A percentile compares a stretch with the other conserved stretches of the same genome.
These are phyloP conservation scores for Dendrocincla fuliginosa DNA, from an alignment of 2,797 vertebrate species.

Conservation along the genomic window DNA sequence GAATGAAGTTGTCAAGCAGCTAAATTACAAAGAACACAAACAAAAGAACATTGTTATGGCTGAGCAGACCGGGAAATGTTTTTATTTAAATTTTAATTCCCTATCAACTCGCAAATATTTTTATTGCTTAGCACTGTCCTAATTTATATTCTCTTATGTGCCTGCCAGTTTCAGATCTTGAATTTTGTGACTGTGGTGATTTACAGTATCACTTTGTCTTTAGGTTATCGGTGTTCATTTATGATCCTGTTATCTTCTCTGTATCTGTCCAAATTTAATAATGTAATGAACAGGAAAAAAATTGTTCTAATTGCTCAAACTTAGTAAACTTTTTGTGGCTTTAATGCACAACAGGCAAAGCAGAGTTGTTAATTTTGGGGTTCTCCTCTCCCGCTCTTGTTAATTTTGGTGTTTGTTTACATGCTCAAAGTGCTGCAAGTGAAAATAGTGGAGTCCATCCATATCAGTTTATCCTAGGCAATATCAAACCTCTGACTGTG, in stretches of 20 bases:
- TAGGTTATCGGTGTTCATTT: background rate
- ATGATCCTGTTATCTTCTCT: background rate
- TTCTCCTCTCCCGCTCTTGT: background rate
- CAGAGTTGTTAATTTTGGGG: background rate
- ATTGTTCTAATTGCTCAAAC: background rate
- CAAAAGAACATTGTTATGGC: background rate
- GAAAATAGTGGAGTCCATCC: background rate
- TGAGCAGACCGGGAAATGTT: background rate
- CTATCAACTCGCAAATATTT: background rate
- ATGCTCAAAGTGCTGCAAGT: background rate
- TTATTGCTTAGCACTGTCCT: background rate
- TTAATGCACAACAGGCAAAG: background rate
- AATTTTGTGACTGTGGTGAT: background rate
- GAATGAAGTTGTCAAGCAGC: constrained; percentile 79
- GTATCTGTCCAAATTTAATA: background rate
- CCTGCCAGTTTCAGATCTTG: background rate
- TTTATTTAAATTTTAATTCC: constrained; percentile 29
- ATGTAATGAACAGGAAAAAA: background rate
- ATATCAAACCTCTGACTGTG: background rate
- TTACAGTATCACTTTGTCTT: background rate
- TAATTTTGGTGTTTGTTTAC: background rate
- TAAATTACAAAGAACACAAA: constrained; percentile 65
- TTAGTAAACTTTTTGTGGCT: background rate
- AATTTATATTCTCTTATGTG: background rate
- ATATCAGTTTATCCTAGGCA: background rate